Evolutionary conservation across 2,113 vertebrate genomes (phyloP), one percentile per base, ranked within the genome.

Genomic region (Hyperopisus bebe): DNA sequence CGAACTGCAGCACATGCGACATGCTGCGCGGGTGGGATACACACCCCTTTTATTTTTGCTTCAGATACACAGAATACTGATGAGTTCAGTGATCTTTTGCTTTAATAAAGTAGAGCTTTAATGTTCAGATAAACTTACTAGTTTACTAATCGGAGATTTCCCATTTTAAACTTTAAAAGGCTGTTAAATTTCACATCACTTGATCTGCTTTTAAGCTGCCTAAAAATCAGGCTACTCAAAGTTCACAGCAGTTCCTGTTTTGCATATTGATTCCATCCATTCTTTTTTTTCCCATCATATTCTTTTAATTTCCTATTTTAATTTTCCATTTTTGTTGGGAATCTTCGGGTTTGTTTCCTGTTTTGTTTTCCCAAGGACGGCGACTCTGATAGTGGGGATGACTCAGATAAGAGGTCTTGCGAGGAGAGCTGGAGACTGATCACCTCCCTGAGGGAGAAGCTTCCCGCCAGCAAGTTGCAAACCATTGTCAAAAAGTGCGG

Each of bases 361-460:
- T 96, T 97, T 91, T 97, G 96, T 98, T 98, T 96, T 97, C 97
- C 98, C 95, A 99, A 99, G 98, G 98, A 99, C 94, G 98, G 98
- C 95, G 98, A 99, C 96, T 99, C 98, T 97, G 98, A 99, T 98
- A 99, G 98, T 98, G 98, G 98, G 92, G 98, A 99, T 96, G 98
- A 99, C 97, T 99, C 98, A 95, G 98, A 99, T 98, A 99, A 98
- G 97, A 97, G 98, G 94, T 99, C 98, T 93, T 99, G 98, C 91
- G 98, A 99, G 94, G 98, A 99, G 95, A 99, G 98, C 96, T 99
- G 98, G 98, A 98, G 98, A 95, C 96, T 99, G 95, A 99, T 99
- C 94, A 99, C 98, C 93, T 99, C 98, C 94, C 94, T 99, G 96
- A 97, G 98, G 95, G 98, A 99, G 96, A 99, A 99, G 95, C 97